Base-by-base conservation (phyloP, 2,888 invertebrate genomes). In the Drosophila dives region DNA sequence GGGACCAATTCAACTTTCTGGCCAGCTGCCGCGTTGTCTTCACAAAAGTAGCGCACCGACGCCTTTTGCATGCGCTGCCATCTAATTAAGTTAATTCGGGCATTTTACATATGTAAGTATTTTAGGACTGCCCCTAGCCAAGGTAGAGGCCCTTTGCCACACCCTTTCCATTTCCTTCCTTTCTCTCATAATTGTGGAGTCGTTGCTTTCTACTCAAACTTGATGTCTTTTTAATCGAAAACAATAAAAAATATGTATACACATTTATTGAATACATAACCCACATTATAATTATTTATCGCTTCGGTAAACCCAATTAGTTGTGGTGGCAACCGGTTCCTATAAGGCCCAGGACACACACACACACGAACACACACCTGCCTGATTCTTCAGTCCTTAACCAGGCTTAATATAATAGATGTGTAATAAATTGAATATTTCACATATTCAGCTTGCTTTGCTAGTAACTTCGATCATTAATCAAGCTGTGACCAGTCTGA, bases 161-260 rank as follows among this genome's bases (percentile, higher is more conserved):
- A 36, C 55, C 74, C 36, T 50, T 50, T 48, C 34, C 40, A 54
- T 17, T 40, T 38, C 58, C 8, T 15, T 54, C 38, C 58, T 48
- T 54, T 55, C 26, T 36, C 29, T 11, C 23, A 23, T 63, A 3
- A 42, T 23, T 15, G 17, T 29, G 1, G 6, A 29, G 29, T 42
- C 32, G 40, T 34, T 49, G 56, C 33, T 67, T 36, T 42, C 71
- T 45, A n/a, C 59, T 61, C 45, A 54, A 65, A 66, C 78, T 81
- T 85, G 59, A 85, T 86, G 89, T 72, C 56, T 77, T 85, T 86
- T 88, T 85, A 85, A 85, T 89, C 86, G 89, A 85, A 89, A 85
- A 61, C 85, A 86, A 85, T 85, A 86, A 85, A 85, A 87, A 48
- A 33, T 75, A 49, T 40, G 56, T 10, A 32, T 45, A 55, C 34